Evolutionary conservation across 2,113 vertebrate species (phyloP).

Genomic region (Ctenodactylus gundi): DNA sequence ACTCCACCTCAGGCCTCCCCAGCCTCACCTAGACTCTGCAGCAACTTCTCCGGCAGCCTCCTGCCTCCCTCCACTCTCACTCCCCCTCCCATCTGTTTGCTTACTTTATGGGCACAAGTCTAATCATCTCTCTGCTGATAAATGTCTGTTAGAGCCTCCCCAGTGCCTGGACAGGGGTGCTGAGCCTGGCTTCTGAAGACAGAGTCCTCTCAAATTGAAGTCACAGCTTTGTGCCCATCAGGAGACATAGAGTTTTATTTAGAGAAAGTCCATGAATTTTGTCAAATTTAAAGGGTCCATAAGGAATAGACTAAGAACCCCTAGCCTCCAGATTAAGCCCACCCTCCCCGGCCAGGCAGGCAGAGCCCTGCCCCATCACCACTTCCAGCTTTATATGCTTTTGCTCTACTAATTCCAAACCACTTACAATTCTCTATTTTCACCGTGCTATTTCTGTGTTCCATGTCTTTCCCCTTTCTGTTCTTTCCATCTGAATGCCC

Average conservation of each 20-base stretch:
- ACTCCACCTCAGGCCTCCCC: background rate
- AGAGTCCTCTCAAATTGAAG: background rate
- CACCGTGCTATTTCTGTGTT: background rate
- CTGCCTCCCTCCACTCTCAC: background rate
- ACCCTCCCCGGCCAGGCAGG: background rate
- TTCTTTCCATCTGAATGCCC: background rate
- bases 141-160: background rate
- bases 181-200: background rate
- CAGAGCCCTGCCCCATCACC: accelerated
- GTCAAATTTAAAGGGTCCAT: background rate
- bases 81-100: background rate
- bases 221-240: background rate
- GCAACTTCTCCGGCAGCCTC: background rate
- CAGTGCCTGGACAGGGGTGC: background rate
- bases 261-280: background rate
- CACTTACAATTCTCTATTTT: background rate
- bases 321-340: background rate
- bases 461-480: background rate
- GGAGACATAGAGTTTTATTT: background rate
- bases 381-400: background rate
- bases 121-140: background rate
- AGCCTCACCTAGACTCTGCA: background rate
- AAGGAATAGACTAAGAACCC: background rate
- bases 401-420: background rate
- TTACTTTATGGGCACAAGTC: background rate